Percentiles rank a stretch among this genome's conserved stretches.
Evolutionary conservation across 2,888 invertebrate species (phyloP).

Genomic region (Steinernema carpocapsae): DNA sequence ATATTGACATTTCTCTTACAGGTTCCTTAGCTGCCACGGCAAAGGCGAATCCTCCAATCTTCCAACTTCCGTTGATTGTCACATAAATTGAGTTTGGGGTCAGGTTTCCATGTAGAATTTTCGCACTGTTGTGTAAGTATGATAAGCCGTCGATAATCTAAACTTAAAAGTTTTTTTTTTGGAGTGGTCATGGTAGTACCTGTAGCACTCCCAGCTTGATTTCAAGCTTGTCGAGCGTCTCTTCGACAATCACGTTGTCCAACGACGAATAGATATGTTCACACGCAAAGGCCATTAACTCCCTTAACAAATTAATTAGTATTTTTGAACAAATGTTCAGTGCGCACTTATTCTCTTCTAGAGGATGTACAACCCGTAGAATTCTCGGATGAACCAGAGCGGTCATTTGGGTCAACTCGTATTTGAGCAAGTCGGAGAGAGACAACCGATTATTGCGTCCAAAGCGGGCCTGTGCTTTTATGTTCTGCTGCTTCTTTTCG

Average conservation of each 20-base stretch:
- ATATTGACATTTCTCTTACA: slow-evolving; percentile 40
- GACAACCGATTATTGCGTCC: slow-evolving; percentile 62
- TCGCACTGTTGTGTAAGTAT: slow-evolving; percentile 86
- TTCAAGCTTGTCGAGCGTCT: slow-evolving; percentile 61
- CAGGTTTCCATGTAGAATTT: slow-evolving; percentile 89
- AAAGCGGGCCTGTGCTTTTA: slow-evolving; percentile 64
- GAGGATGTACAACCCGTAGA: slow-evolving; percentile 54
- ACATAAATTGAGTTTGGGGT: slow-evolving; percentile 90
- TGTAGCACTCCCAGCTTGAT: slow-evolving; percentile 66
- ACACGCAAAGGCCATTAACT: slow-evolving; percentile 47
- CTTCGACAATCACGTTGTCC: slow-evolving; percentile 52
- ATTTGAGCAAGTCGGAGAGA: slow-evolving; percentile 60
- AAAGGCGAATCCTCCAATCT: slow-evolving; percentile 90
- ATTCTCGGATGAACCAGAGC: slow-evolving; percentile 62
- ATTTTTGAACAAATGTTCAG: too few relatives aligned
- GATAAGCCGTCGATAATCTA: slow-evolving; percentile 85
- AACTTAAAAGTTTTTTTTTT: not conserved
- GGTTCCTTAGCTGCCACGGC: slow-evolving; percentile 72
- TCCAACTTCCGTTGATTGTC: slow-evolving; percentile 92
- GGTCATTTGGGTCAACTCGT: slow-evolving; percentile 55
- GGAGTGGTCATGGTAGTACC: slow-evolving; percentile 38
- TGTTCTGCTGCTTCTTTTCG: slow-evolving; percentile 58
- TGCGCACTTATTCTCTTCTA: slow-evolving; percentile 63
- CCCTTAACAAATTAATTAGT: slow-evolving; percentile 43
- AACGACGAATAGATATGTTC: slow-evolving; percentile 52